phyloP scores from a whole-genome alignment of 2,113 vertebrate species.

The Ageneiosus marmoratus region DNA sequence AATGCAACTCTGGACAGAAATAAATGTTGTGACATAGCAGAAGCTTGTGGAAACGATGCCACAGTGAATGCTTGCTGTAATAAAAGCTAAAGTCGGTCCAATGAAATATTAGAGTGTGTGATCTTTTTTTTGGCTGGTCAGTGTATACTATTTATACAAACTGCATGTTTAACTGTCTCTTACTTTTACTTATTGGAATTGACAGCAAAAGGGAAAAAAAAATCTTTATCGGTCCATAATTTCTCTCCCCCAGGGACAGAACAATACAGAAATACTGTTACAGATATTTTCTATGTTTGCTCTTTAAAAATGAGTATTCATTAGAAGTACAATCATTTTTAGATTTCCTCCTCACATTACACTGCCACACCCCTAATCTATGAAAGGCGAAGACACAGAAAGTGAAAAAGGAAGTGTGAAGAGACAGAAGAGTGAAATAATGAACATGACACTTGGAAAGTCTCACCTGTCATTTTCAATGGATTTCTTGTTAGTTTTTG shows the following conservation, averaged over 20 bases:
- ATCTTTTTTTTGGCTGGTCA: too few relatives aligned
- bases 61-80: too few relatives aligned
- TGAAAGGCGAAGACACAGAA: conserved; percentile 19
- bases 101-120: too few relatives aligned
- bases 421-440: not conserved
- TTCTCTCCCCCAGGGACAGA: not conserved
- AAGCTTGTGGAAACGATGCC: too few relatives aligned
- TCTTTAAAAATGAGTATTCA: not conserved
- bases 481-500: conserved; percentile 84
- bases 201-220: too few relatives aligned
- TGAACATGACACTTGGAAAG: not conserved
- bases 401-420: conserved; percentile 21
- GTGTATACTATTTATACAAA: too few relatives aligned
- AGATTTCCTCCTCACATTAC: not conserved
- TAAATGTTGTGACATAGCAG: too few relatives aligned
- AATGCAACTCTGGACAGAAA: too few relatives aligned
- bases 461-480: conserved; percentile 90
- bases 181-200: too few relatives aligned
- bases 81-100: too few relatives aligned
- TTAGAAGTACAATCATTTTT: not conserved
- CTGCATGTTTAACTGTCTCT: too few relatives aligned
- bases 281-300: not conserved
- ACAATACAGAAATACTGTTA: not conserved
- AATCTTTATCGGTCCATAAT: too few relatives aligned
- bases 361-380: not conserved